A percentile compares a stretch with the other conserved stretches of the same genome.
These are phyloP conservation scores for Syncerus caffer DNA, from an alignment of 2,797 vertebrate genomes.

Conservation along the genomic window DNA sequence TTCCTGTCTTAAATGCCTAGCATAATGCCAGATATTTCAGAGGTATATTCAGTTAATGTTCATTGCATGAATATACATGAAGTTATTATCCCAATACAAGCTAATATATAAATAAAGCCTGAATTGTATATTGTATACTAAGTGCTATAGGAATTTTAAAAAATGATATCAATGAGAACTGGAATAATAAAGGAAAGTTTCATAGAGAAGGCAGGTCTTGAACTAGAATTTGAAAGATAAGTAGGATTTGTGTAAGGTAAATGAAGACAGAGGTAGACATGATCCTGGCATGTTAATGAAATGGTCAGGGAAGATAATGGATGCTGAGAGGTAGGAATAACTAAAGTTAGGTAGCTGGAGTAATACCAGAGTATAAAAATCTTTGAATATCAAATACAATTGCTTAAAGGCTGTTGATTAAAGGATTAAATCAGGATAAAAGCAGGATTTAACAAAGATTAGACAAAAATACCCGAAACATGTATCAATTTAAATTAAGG, in stretches of 20 bases:
- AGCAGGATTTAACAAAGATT: constrained; percentile 15
- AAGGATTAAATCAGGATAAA: neutral
- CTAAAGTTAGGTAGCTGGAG: neutral
- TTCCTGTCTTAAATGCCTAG: neutral
- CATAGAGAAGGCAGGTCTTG: neutral
- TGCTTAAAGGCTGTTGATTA: constrained; percentile 17
- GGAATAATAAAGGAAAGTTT: neutral
- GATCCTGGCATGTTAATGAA: neutral
- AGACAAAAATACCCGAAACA: neutral
- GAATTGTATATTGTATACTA: neutral
- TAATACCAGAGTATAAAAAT: neutral
- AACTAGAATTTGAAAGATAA: constrained; percentile 16
- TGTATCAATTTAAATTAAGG: constrained; percentile 12
- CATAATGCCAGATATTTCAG: neutral
- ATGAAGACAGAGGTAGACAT: neutral
- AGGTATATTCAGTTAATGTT: neutral
- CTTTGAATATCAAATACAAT: neutral
- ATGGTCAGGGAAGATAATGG: neutral
- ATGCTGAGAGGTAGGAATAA: neutral
- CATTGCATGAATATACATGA: neutral
- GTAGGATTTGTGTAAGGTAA: constrained; percentile 3
- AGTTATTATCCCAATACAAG: neutral
- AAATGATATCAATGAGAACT: neutral
- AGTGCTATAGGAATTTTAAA: neutral
- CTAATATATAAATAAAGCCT: neutral